Base-by-base conservation (phyloP, 2,888 invertebrate genomes). In the Steinernema scapterisci region DNA sequence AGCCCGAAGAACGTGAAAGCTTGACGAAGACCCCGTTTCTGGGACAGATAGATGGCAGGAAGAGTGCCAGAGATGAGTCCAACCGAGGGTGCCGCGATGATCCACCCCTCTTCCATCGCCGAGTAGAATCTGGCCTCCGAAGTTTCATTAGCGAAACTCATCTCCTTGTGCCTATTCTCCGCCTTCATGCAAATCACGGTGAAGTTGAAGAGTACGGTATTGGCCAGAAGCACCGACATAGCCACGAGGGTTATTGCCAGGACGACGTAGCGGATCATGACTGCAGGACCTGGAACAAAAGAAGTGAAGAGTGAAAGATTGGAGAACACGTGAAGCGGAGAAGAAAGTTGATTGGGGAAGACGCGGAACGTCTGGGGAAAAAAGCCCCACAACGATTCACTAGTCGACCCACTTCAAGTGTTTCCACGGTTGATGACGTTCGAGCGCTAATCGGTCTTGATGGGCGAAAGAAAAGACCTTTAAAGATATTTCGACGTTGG, bases 181-280 rank as follows among this genome's bases (percentile, higher is more conserved):
- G 56, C 45, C 7, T 63, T 19, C 74, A 74, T 74, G n/a, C 74
- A 74, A 71, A 74, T 74, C 23, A 74, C 74, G 21, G 74, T 74
- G 52, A 74, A 74, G 70, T 74, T 74, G n/a, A 74, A 71, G 19
- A 70, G 63, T n/a, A 74, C 52, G 11, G 52, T 52, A 21, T 52
- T 52, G 3, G 52, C 52, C 23, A 52, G 23, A 21, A 52, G 52
- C 1, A 52, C 23, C 2, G 52, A 52, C 52, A 52, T 52, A 9
- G 52, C 23, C 52, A 52, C 52, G 11, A 52, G 52, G 2, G 52
- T 52, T 1, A 52, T 11, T 1, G 23, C 52, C 19, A 52, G 21
- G 21, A 52, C 52, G 6, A 52, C 23, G 11, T 52, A 52, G 52
- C 52, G 52, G 52, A 52, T 52, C 52, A 52, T 52, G 2, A 5